These are phyloP conservation scores for Galerucella pusilla DNA, from an alignment of 2,888 invertebrate species.

Conservation along the genomic window DNA sequence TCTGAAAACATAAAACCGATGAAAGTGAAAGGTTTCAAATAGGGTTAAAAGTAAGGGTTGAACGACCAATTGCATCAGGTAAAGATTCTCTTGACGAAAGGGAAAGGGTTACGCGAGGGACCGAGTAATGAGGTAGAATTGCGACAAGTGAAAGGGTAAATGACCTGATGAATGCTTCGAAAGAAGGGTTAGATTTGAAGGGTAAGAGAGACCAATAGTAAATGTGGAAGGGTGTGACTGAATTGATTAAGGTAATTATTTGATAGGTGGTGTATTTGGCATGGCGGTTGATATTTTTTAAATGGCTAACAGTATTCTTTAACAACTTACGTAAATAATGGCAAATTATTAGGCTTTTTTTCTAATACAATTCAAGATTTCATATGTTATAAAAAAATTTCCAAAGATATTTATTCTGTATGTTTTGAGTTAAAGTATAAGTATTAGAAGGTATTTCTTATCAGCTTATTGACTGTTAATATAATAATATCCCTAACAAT, in stretches of 20 bases:
- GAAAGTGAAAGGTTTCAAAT: constrained; percentile 49
- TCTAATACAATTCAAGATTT: too few relatives aligned
- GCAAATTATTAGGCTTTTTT: too few relatives aligned
- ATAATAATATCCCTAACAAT: too few relatives aligned
- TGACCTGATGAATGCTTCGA: constrained; percentile 37
- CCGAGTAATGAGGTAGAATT: constrained; percentile 32
- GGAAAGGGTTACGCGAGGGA: constrained; percentile 49
- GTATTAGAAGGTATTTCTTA: too few relatives aligned
- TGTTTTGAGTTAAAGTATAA: too few relatives aligned
- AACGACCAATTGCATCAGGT: constrained; percentile 53
- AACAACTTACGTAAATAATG: background rate
- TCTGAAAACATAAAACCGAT: constrained; percentile 20
- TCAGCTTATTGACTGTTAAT: too few relatives aligned
- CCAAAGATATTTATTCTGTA: too few relatives aligned
- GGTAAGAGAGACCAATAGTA: constrained; percentile 41
- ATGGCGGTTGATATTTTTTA: constrained; percentile 19
- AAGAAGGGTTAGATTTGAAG: constrained; percentile 42
- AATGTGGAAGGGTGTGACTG: constrained; percentile 54
- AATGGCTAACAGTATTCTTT: background rate
- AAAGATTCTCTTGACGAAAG: constrained; percentile 53
- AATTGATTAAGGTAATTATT: constrained; percentile 51
- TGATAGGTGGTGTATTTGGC: constrained; percentile 16
- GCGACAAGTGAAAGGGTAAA: constrained; percentile 49
- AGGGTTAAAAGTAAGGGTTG: constrained; percentile 50
- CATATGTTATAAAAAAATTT: too few relatives aligned